These are phyloP conservation scores for Scatophagus argus DNA, from an alignment of 2,113 vertebrate genomes.

Conservation along the genomic window DNA sequence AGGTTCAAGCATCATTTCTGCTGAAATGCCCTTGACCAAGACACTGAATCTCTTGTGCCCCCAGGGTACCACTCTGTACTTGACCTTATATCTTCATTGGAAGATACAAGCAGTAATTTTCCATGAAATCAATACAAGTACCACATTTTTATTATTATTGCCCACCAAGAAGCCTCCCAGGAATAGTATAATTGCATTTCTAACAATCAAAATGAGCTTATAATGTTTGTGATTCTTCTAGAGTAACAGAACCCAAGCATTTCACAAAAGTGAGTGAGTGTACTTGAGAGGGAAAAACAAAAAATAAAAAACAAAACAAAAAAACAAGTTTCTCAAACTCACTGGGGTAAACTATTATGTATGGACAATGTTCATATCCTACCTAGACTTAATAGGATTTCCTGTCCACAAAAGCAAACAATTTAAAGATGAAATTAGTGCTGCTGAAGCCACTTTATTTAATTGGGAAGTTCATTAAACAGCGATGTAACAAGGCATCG, in stretches of 20 bases:
- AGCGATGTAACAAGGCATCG: constrained; percentile 25
- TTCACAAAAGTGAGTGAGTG: neutral
- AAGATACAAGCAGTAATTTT: constrained; percentile 36
- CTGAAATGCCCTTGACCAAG: constrained; percentile 26
- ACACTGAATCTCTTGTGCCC: constrained; percentile 6
- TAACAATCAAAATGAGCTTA: constrained; percentile 22
- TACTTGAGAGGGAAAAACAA: neutral
- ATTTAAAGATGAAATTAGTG: constrained; percentile 39
- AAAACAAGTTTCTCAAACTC: constrained; percentile 16
- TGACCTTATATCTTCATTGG: constrained; percentile 33
- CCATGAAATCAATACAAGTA: constrained; percentile 40
- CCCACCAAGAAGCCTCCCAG: neutral
- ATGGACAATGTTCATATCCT: constrained; percentile 14
- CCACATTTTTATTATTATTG: constrained; percentile 26
- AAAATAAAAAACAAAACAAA: neutral
- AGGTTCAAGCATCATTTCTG: constrained; percentile 20
- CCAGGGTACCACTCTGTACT: neutral
- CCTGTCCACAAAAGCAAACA: constrained; percentile 40
- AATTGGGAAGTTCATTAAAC: constrained; percentile 61
- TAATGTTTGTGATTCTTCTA: constrained; percentile 2
- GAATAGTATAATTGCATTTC: constrained; percentile 7
- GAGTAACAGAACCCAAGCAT: neutral
- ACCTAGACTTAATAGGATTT: constrained; percentile 48
- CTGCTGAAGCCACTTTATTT: constrained; percentile 43
- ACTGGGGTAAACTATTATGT: constrained; percentile 43